Evolutionary conservation across 2,113 vertebrate genomes (phyloP).

Genomic region (Chamaea fasciata): DNA sequence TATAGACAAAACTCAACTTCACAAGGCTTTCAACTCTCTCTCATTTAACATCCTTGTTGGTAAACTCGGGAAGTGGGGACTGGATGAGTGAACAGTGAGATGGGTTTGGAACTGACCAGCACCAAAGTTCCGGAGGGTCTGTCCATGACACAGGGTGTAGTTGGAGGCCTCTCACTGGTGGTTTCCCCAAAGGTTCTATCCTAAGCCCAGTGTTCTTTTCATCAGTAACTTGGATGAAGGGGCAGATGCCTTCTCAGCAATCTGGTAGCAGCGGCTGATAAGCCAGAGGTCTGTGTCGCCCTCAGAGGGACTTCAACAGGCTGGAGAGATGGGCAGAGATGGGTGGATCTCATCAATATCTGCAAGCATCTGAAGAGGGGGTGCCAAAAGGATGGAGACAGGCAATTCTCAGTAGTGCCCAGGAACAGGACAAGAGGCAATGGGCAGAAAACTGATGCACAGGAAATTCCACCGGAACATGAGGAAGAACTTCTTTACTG

Average conservation of each 20-base stretch:
- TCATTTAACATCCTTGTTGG: too few species aligned
- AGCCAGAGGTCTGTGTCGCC: not conserved
- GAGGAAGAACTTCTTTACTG: not conserved
- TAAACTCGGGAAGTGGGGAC: not conserved
- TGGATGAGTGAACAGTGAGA: not conserved
- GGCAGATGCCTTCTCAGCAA: not conserved
- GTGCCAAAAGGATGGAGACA: not conserved
- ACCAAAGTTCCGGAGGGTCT: not conserved
- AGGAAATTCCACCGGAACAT: not conserved
- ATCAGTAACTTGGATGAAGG: not conserved
- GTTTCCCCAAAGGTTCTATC: not conserved
- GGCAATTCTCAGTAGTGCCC: not conserved
- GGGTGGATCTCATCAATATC: not conserved
- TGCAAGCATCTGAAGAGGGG: not conserved
- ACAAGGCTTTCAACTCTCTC: not conserved
- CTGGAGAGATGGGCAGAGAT: not conserved
- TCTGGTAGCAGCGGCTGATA: not conserved
- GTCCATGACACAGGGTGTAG: not conserved
- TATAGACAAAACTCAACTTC: not conserved
- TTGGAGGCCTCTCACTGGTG: not conserved
- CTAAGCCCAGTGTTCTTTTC: not conserved
- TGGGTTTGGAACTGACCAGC: not conserved
- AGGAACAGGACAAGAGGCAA: not conserved
- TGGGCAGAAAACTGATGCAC: not conserved
- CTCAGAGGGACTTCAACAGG: accelerated